Evolutionary conservation across 2,888 invertebrate genomes (phyloP).

Genomic region (Nemotelus pantherinus): DNA sequence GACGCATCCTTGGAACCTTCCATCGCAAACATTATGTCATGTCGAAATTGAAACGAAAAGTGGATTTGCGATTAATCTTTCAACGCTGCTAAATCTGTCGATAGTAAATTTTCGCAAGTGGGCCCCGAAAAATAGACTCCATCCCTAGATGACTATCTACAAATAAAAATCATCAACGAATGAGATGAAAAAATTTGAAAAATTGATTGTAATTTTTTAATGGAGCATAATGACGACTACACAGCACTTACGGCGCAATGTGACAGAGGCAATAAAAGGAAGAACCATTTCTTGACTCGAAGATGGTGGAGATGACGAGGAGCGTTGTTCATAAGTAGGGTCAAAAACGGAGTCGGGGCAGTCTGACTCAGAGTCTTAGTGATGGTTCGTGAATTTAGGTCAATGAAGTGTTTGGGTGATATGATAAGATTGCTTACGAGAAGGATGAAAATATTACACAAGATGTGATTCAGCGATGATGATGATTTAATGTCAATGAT

Average conservation of each 20-base stretch:
- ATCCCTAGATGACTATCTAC: too few relatives aligned
- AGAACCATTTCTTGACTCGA: background rate
- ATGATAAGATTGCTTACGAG: background rate
- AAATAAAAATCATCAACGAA: background rate
- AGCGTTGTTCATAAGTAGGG: background rate
- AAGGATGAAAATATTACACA: slow-evolving; percentile 3
- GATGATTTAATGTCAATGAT: too few relatives aligned
- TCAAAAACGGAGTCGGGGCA: background rate
- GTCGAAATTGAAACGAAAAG: background rate
- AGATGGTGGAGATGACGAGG: background rate
- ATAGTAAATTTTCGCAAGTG: too few relatives aligned
- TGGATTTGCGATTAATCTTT: slow-evolving; percentile 8
- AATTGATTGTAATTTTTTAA: slow-evolving; percentile 19
- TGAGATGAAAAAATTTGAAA: background rate
- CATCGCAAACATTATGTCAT: background rate
- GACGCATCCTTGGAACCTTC: background rate
- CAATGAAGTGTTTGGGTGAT: slow-evolving; percentile 10
- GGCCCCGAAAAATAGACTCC: too few relatives aligned
- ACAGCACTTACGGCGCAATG: too few relatives aligned
- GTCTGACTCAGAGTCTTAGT: too few relatives aligned
- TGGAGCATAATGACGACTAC: background rate
- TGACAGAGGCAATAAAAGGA: too few relatives aligned
- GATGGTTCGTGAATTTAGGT: background rate
- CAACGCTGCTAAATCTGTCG: too few relatives aligned
- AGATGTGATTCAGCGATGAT: background rate